Conservation (phyloP, 2,113 vertebrate species). For the Calyptommatus sinebrachiatus region DNA sequence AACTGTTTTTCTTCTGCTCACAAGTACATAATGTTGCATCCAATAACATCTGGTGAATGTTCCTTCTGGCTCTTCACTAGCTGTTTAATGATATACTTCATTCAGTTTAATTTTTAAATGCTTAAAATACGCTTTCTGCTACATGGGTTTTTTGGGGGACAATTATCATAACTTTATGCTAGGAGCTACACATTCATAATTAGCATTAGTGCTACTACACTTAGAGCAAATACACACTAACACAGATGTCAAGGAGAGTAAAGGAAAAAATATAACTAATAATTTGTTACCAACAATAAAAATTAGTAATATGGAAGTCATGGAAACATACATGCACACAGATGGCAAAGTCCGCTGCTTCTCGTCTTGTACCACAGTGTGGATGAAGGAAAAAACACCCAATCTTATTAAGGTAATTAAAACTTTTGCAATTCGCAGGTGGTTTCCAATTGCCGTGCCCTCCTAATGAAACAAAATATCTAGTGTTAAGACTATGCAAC, state of each 20-base stretch:
- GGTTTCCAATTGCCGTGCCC: conserved; percentile 76
- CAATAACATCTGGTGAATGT: background rate
- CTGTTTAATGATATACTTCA: background rate
- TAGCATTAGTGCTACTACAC: background rate
- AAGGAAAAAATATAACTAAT: background rate
- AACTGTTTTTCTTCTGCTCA: too few species aligned
- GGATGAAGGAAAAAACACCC: conserved; percentile 84
- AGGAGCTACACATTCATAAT: background rate
- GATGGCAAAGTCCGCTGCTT: conserved; percentile 81
- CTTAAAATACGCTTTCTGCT: background rate
- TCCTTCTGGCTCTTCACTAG: background rate
- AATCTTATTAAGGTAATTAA: conserved; percentile 76
- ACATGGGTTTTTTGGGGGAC: too few species aligned
- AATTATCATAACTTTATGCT: too few species aligned
- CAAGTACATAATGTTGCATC: too few species aligned
- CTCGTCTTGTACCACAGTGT: conserved; percentile 74
- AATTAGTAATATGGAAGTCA: background rate
- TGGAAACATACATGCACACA: conserved; percentile 75
- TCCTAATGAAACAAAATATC: conserved; percentile 54
- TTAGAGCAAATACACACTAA: background rate
- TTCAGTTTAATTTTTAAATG: background rate
- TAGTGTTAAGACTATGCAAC: background rate
- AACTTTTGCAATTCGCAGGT: conserved; percentile 75
- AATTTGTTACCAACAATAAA: background rate
- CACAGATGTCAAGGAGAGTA: background rate